These are phyloP conservation scores for Scelioninae gen. 1 DNA, from an alignment of 2,888 invertebrate genomes.

Conservation along the genomic window DNA sequence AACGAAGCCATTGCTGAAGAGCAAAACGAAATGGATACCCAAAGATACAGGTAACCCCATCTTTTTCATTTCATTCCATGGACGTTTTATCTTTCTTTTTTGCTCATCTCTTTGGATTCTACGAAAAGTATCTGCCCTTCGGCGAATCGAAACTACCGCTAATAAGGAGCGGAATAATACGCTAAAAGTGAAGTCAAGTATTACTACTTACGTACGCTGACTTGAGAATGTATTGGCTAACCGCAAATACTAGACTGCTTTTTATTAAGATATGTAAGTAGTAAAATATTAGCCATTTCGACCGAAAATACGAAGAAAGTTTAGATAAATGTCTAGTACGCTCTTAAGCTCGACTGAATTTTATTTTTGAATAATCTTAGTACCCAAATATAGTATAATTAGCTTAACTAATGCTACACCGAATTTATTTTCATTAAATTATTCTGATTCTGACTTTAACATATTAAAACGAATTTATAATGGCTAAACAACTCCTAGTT, in stretches of 20 bases:
- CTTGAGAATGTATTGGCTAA: slow-evolving; percentile 13
- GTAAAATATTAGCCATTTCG: slow-evolving; percentile 9
- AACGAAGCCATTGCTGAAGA: slow-evolving; percentile 93
- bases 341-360: no score
- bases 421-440: no score
- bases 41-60: slow-evolving; percentile 82
- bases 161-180: slow-evolving; percentile 46
- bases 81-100: slow-evolving; percentile 30
- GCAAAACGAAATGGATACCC: slow-evolving; percentile 87
- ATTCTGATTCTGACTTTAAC: no score
- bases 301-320: not conserved
- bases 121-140: slow-evolving; percentile 28
- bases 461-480: no score
- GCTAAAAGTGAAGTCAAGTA: slow-evolving; percentile 41
- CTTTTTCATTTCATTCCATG: slow-evolving; percentile 49
- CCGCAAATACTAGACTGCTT: slow-evolving; percentile 19
- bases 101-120: slow-evolving; percentile 34
- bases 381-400: no score
- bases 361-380: no score
- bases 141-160: slow-evolving; percentile 50
- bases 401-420: no score
- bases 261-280: slow-evolving; percentile 17
- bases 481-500: no score
- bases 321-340: no score
- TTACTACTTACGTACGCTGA: slow-evolving; percentile 29